Percentiles rank a stretch among this genome's conserved stretches.
phyloP scores from a whole-genome alignment of 2,888 invertebrate species.

The Axea sp. region DNA sequence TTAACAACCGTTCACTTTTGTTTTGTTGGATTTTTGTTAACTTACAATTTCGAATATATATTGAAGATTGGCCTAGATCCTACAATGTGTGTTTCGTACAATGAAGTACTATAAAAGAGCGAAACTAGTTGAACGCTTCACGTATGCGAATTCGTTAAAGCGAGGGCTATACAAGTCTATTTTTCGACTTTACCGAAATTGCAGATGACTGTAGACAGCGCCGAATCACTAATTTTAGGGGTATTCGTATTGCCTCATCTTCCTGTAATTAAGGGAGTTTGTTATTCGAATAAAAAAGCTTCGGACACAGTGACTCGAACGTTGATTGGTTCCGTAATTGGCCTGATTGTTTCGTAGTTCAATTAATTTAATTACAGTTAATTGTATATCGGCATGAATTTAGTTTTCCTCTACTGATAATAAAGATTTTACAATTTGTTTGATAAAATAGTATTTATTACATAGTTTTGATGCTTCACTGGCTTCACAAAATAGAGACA shows the following conservation, averaged over 20 bases:
- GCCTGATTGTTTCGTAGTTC: conserved; percentile 76
- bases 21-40: conserved; percentile 9
- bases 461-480: not conserved
- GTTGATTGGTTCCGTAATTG: conserved; percentile 78
- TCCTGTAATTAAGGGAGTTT: conserved; percentile 78
- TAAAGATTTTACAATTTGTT: conserved; percentile 28
- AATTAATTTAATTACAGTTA: conserved; percentile 74
- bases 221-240: conserved; percentile 64
- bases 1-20: not conserved
- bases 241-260: conserved; percentile 67
- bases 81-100: conserved; percentile 1
- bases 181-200: conserved; percentile 50
- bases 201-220: conserved; percentile 36
- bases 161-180: conserved; percentile 19
- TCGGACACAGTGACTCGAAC: conserved; percentile 63
- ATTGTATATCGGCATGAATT: conserved; percentile 64
- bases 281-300: conserved; percentile 71
- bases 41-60: conserved; percentile 9
- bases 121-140: conserved; percentile 12
- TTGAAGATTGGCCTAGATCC: conserved; percentile 36
- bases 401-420: conserved; percentile 8
- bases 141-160: conserved; percentile 5
- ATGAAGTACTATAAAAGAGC: conserved; percentile 21
- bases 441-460: conserved; percentile 15
- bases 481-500: conserved; percentile 1